phyloP scores from a whole-genome alignment of 2,113 vertebrate species.

The Saguinus imperator region DNA sequence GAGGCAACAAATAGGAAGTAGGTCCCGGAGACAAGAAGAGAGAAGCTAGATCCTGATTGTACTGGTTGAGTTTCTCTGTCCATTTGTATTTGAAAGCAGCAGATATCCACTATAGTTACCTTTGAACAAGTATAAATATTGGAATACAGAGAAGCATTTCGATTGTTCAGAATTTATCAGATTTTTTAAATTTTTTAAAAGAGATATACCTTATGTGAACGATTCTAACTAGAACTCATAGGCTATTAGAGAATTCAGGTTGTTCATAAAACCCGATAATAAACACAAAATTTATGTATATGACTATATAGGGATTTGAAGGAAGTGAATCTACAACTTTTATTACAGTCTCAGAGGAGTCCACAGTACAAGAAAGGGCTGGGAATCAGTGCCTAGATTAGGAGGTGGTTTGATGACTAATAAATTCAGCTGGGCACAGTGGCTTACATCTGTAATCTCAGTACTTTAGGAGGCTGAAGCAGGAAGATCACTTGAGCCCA shows the following conservation, averaged over 20 bases:
- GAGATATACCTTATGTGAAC: not conserved
- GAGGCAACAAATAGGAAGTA: not conserved
- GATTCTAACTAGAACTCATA: constrained; percentile 3
- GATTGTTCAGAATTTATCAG: constrained; percentile 3
- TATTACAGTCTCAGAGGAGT: not conserved
- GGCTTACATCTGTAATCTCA: too few species aligned
- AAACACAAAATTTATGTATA: not conserved
- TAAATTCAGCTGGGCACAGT: not conserved
- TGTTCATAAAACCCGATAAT: not conserved
- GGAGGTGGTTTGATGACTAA: not conserved
- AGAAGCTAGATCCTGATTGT: not conserved
- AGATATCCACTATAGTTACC: not conserved
- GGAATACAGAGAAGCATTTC: not conserved
- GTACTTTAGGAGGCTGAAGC: too few species aligned
- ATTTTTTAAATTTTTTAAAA: constrained; percentile 16
- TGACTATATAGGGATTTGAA: not conserved
- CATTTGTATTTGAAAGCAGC: not conserved
- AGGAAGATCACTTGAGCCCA: too few species aligned
- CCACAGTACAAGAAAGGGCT: not conserved
- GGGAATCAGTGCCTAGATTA: not conserved
- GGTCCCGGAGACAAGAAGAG: not conserved
- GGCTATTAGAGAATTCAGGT: not conserved
- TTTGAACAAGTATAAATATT: not conserved
- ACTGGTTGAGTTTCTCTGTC: not conserved
- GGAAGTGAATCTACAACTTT: not conserved